phyloP scores from a whole-genome alignment of 2,113 vertebrate species.

The Syngnathus floridae region DNA sequence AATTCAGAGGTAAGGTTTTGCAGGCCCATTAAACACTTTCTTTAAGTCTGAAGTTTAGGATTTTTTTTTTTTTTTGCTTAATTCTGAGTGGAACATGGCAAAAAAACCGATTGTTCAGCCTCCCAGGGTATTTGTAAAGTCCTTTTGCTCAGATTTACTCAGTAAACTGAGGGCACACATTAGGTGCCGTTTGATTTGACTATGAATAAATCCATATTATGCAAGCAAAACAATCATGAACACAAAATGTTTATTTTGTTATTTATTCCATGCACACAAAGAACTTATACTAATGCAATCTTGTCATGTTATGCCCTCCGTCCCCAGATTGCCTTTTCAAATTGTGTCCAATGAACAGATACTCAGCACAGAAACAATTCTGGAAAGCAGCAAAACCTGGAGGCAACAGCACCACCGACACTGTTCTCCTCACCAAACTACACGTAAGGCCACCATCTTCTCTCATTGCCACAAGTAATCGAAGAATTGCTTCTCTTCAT shows the following conservation, averaged over 20 bases:
- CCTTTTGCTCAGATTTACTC: too few species aligned
- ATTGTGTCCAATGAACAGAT: conserved; percentile 97
- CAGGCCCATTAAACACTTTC: neutral
- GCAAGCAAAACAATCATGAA: too few species aligned
- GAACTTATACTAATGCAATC: neutral
- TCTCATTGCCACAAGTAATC: too few species aligned
- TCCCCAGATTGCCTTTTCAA: conserved; percentile 92
- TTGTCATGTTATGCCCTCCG: conserved; percentile 9
- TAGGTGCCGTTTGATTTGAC: too few species aligned
- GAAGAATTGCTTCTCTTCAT: neutral
- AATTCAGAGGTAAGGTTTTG: conserved; percentile 85
- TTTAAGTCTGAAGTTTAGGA: neutral
- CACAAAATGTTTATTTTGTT: too few species aligned
- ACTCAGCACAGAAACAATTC: conserved; percentile 98
- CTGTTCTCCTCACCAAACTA: conserved; percentile 90
- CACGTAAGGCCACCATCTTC: conserved; percentile 68
- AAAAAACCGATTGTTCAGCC: neutral
- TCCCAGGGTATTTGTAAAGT: too few species aligned
- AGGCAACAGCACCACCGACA: conserved; percentile 90
- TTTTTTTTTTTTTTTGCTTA: neutral
- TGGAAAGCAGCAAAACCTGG: conserved; percentile 98
- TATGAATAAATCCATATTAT: too few species aligned
- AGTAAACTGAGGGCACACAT: too few species aligned
- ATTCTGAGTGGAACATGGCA: neutral
- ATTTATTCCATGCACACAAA: neutral